Base-by-base conservation (phyloP, 2,888 invertebrate genomes). In the Scaptodrosophila latifasciaeformis region DNA sequence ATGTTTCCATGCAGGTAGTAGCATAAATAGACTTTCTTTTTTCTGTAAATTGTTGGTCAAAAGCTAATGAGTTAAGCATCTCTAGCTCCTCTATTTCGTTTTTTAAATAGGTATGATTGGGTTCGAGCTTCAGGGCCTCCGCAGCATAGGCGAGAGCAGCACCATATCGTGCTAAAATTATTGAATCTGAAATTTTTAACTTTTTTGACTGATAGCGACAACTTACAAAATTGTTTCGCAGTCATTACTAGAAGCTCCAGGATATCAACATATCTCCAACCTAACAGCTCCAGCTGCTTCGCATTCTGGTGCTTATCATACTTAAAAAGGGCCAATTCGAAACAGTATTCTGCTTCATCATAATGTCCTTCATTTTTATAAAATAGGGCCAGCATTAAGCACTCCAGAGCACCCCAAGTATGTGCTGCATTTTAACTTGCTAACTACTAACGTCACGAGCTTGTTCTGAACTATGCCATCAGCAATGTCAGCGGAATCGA, bases 371-470 rank as follows among this genome's bases (percentile, higher is more conserved):
- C 2, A 2, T 6, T 3, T 10, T 30, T 30, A 35, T 49, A 30
- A 4, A 46, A 31, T 1, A 59, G 13, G 6, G 57, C 59, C 10
- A 59, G 31, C 18, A 42, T 49, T 3, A 48, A 12, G 5, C 59
- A 58, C 35, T 59, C 59, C 17, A 34, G 15, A 10, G 29, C 7
- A n/a, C 45, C 7, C 51, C 57, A 59, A n/a, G n/a, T 3, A 18
- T 21, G n/a, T 15, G 4, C 12, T 17, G 0, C 6, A 13, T 3
- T 2, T 29, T 2, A 7, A 0, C 0, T 12, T 5, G 12, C 2
- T 12, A 31, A 12, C n/a, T 13, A 2, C 44, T 24, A 24, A 57
- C 57, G 34, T 46, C 29, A 45, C 31, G 5, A 13, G 1, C 2
- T 12, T 45, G 9, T 21, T 43, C 15, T 44, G n/a, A 6, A 59